Percentiles rank a stretch among this genome's conserved stretches.
Evolutionary conservation across 1,140 invertebrate genomes (phyloP).

Genomic region (Drosophila pseudoananassae): DNA sequence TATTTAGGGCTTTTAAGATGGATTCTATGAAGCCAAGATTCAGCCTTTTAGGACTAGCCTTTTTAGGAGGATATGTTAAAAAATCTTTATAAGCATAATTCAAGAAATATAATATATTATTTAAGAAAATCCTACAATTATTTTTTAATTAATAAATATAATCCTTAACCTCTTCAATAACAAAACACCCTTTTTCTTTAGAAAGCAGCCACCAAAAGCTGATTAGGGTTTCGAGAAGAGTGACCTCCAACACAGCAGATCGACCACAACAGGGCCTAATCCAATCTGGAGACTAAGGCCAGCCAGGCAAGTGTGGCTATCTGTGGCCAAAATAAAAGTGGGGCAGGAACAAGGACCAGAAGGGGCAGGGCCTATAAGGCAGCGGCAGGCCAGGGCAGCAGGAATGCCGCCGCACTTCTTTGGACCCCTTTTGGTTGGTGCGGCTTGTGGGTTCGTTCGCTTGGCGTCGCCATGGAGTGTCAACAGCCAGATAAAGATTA

Average conservation of each 20-base stretch:
- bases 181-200: not conserved
- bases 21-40: too few relatives aligned
- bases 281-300: conserved; percentile 6
- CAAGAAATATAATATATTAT: too few relatives aligned
- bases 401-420: conserved; percentile 59
- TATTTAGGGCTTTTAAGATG: too few relatives aligned
- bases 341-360: not conserved
- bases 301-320: conserved; percentile 31
- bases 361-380: not conserved
- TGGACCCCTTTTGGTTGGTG: conserved; percentile 24
- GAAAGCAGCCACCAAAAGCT: not conserved
- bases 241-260: conserved; percentile 16
- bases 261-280: conserved; percentile 9
- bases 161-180: too few relatives aligned
- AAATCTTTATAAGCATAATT: too few relatives aligned
- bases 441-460: conserved; percentile 30
- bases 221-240: not conserved
- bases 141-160: too few relatives aligned
- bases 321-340: conserved; percentile 21
- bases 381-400: conserved; percentile 5
- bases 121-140: too few relatives aligned
- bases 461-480: conserved; percentile 74
- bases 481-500: conserved; percentile 82
- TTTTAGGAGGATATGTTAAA: too few relatives aligned
- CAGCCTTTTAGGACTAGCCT: too few relatives aligned